These are phyloP conservation scores for Heliopora coerulea DNA, from an alignment of 92 coral and sea anemone genomes.

Conservation along the genomic window DNA sequence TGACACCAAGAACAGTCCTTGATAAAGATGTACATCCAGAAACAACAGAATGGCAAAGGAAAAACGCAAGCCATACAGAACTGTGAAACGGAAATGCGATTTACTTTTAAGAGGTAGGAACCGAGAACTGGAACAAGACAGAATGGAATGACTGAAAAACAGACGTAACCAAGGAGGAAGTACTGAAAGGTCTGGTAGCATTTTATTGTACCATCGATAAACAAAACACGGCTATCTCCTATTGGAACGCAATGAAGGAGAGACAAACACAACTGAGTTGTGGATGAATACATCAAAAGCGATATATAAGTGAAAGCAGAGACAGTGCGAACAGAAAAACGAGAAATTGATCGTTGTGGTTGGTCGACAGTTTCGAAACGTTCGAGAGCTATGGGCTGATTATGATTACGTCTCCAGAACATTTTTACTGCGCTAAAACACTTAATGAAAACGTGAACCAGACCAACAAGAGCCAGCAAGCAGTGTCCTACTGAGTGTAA, in stretches of 20 bases:
- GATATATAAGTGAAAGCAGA: slow-evolving; percentile 14
- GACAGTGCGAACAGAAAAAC: slow-evolving; percentile 7
- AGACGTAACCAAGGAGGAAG: slow-evolving; percentile 18
- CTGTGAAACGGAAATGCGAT: slow-evolving; percentile 25
- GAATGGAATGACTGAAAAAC: slow-evolving; percentile 16
- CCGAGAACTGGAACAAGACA: slow-evolving; percentile 9
- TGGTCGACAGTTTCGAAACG: no score
- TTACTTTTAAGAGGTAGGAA: slow-evolving; percentile 12
- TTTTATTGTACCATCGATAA: slow-evolving; percentile 27
- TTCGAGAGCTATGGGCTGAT: no score
- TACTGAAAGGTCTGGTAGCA: slow-evolving; percentile 39
- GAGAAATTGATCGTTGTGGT: no score
- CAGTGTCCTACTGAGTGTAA: slow-evolving; percentile 24
- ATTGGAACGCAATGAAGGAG: slow-evolving; percentile 30
- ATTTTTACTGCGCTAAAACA: no score
- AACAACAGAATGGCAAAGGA: slow-evolving; percentile 34
- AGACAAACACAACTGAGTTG: slow-evolving; percentile 16
- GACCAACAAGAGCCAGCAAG: slow-evolving; percentile 9
- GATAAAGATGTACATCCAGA: slow-evolving; percentile 17
- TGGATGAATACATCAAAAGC: not conserved
- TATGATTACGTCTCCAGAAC: no score
- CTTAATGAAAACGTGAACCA: slow-evolving; percentile 4
- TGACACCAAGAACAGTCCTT: not conserved
- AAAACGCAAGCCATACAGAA: slow-evolving; percentile 33
- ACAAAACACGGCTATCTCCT: not conserved